phyloP scores from a whole-genome alignment of 1,140 invertebrate genomes.

The Drosophila orosa region DNA sequence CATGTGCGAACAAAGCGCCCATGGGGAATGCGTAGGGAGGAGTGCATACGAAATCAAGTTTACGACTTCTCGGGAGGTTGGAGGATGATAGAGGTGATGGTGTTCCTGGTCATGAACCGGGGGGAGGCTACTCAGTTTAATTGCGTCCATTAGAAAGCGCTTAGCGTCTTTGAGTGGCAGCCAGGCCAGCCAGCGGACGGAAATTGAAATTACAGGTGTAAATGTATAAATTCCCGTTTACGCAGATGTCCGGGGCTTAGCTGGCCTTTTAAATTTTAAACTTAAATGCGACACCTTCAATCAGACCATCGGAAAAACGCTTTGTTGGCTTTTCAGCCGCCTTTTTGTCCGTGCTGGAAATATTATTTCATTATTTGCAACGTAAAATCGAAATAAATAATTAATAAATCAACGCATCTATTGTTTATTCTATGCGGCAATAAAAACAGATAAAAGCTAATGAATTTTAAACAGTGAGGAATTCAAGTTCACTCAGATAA shows the following conservation, averaged over 20 bases:
- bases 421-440: conserved; percentile 64
- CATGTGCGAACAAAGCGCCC: conserved; percentile 56
- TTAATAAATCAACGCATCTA: conserved; percentile 75
- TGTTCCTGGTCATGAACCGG: not conserved
- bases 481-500: conserved; percentile 74
- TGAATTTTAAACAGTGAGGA: conserved; percentile 73
- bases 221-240: conserved; percentile 38
- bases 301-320: conserved; percentile 31
- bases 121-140: conserved; percentile 48
- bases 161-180: conserved; percentile 58
- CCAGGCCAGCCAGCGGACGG: conserved; percentile 9
- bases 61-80: conserved; percentile 33
- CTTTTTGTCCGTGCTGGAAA: conserved; percentile 27
- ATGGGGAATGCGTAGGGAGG: conserved; percentile 26
- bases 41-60: conserved; percentile 56
- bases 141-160: conserved; percentile 75
- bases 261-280: conserved; percentile 23
- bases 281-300: conserved; percentile 41
- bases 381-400: conserved; percentile 60
- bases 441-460: conserved; percentile 79
- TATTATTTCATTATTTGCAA: conserved; percentile 53
- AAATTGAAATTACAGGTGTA: conserved; percentile 51
- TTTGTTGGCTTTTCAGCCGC: conserved; percentile 26
- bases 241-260: not conserved
- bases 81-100: no score